Percentiles rank a stretch among this genome's conserved stretches.
These are phyloP conservation scores for Pantherophis vulpinus DNA, from an alignment of 2,797 vertebrate genomes.

Conservation along the genomic window DNA sequence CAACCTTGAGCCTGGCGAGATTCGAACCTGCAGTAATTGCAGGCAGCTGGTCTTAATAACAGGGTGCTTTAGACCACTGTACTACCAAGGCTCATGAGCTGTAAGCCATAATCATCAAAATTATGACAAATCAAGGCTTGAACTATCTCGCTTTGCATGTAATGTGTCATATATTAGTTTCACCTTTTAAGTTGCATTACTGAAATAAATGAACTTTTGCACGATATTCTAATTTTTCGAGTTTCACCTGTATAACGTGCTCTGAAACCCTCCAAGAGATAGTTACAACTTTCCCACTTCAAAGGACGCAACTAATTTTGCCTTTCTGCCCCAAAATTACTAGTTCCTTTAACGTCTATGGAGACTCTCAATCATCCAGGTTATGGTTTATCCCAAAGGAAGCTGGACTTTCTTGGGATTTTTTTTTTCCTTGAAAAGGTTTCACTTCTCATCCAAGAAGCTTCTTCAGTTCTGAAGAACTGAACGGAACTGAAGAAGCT, in stretches of 20 bases:
- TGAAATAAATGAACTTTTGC: no score
- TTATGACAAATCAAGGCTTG: no score
- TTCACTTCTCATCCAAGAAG: background rate
- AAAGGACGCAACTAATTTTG: background rate
- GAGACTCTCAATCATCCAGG: background rate
- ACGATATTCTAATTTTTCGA: no score
- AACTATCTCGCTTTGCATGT: no score
- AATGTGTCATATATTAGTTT: no score
- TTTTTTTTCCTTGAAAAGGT: background rate
- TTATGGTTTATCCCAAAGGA: background rate
- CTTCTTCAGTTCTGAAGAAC: background rate
- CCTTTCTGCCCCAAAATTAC: background rate
- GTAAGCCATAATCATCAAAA: no score
- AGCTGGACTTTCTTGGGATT: background rate
- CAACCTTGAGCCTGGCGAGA: no score
- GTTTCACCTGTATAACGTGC: background rate
- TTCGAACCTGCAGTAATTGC: no score
- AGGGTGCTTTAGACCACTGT: no score
- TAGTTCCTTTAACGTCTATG: background rate
- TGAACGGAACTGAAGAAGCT: background rate
- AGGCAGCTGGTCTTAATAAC: no score
- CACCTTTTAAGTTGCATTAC: no score
- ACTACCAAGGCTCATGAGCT: no score
- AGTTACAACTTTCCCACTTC: background rate
- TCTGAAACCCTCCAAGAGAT: background rate